Evolutionary conservation across 2,797 vertebrate species (phyloP).

Genomic region (Cyprinella venusta): DNA sequence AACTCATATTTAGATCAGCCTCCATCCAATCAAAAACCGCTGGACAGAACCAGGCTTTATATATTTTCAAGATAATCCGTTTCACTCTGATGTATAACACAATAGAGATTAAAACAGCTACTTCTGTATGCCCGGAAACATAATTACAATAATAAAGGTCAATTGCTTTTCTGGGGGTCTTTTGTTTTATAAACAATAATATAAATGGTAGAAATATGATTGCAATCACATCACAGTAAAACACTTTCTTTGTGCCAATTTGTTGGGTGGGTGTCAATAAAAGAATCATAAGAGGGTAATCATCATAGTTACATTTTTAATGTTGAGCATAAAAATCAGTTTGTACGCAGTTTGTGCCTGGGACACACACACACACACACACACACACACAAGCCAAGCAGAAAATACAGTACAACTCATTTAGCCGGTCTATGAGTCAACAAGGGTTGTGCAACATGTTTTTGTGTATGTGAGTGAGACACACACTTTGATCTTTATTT

Average conservation of each 20-base stretch:
- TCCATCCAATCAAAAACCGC: neutral
- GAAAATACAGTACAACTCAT: neutral
- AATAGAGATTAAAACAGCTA: neutral
- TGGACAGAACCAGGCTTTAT: neutral
- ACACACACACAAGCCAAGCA: neutral
- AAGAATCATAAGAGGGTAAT: neutral
- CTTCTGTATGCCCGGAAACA: neutral
- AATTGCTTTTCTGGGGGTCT: neutral
- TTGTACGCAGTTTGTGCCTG: neutral
- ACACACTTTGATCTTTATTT: neutral
- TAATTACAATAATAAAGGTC: neutral
- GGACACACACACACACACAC: neutral
- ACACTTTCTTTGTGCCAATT: neutral
- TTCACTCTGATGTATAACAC: neutral
- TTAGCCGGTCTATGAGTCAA: neutral
- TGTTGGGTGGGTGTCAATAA: neutral
- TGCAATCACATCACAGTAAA: neutral
- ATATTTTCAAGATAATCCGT: neutral
- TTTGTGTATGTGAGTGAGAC: neutral
- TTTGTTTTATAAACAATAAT: neutral
- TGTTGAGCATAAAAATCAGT: neutral
- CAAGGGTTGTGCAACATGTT: constrained; percentile 6
- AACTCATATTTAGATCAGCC: neutral
- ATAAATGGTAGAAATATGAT: neutral
- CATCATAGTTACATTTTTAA: neutral